Conservation (phyloP, 2,888 invertebrate species). For the Troilus luridus region DNA sequence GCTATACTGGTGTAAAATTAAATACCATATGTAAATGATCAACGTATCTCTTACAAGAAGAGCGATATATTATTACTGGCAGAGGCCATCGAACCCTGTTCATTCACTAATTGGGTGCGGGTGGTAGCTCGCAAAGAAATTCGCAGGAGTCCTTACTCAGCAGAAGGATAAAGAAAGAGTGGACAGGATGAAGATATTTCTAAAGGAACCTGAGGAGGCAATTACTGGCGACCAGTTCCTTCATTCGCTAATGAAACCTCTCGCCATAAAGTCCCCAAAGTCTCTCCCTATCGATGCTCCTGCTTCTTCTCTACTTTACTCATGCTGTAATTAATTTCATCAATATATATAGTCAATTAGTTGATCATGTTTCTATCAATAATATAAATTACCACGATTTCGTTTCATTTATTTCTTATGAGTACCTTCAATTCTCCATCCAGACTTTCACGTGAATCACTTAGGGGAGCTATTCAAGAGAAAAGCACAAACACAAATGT, state of each 20-base stretch:
- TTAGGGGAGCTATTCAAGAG: too few species aligned
- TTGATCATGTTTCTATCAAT: background rate
- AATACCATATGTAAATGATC: background rate
- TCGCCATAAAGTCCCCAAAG: background rate
- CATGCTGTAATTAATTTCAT: background rate
- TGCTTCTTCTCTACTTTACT: background rate
- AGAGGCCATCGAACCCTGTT: background rate
- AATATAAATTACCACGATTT: background rate
- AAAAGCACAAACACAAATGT: too few species aligned
- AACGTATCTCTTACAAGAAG: background rate
- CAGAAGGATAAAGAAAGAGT: background rate
- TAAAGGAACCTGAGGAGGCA: slow-evolving; percentile 7
- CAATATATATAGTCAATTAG: background rate
- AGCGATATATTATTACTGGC: background rate
- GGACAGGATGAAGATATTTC: slow-evolving; percentile 17
- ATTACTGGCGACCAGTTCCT: slow-evolving; percentile 22
- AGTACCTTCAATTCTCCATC: too few species aligned
- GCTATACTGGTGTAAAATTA: too few species aligned
- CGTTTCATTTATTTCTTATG: background rate
- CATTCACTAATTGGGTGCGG: background rate
- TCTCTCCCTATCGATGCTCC: background rate
- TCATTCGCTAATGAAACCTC: slow-evolving; percentile 31
- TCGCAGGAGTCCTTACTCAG: slow-evolving; percentile 12
- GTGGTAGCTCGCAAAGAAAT: background rate
- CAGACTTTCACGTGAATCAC: too few species aligned